Percentiles rank a stretch among this genome's conserved stretches.
Evolutionary conservation across 2,797 vertebrate genomes (phyloP).

Genomic region (Eulemur rubriventer): DNA sequence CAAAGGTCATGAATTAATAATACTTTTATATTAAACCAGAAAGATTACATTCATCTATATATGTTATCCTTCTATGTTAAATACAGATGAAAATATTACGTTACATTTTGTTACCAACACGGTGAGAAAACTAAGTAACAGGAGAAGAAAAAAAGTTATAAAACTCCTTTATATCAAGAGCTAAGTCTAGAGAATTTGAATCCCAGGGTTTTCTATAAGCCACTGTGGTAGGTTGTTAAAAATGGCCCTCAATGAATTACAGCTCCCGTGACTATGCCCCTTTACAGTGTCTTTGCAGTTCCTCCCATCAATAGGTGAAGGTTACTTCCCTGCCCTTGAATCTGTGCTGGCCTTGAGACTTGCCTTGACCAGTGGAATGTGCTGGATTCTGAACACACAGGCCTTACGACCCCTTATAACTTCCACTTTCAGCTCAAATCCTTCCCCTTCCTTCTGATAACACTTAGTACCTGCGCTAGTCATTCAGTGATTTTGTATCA

Average conservation of each 20-base stretch:
- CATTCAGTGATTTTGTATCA: not conserved
- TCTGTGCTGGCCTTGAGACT: not conserved
- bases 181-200: not conserved
- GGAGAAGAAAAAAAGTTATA: not conserved
- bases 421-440: not conserved
- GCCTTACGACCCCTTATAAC: not conserved
- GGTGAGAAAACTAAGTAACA: not conserved
- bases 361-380: not conserved
- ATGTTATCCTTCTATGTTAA: not conserved
- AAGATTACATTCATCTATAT: not conserved
- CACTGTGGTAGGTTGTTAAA: not conserved
- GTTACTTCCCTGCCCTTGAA: not conserved
- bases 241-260: not conserved
- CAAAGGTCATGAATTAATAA: not conserved
- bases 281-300: not conserved
- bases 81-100: not conserved
- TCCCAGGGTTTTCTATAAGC: not conserved
- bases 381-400: not conserved
- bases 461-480: not conserved
- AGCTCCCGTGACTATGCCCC: rapidly evolving
- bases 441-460: not conserved
- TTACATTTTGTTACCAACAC: not conserved
- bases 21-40: not conserved
- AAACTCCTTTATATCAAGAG: not conserved
- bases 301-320: not conserved